These are phyloP conservation scores for Mastigias papua DNA, from an alignment of 30 jellyfish, hydroid and myxozoan species.

Conservation along the genomic window DNA sequence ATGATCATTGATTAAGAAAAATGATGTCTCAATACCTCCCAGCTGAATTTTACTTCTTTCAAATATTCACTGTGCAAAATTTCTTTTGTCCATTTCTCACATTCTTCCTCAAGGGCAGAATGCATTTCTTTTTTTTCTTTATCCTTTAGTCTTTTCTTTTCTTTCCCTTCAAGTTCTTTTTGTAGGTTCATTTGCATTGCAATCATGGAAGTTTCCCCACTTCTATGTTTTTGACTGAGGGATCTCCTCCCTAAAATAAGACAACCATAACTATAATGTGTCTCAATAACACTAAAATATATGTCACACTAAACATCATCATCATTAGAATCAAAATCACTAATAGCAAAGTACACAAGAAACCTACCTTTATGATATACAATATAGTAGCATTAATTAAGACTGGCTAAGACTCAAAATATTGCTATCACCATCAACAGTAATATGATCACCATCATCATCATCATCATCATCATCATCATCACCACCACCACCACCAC, in stretches of 20 bases:
- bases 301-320: too few relatives aligned
- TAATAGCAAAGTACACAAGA: too few relatives aligned
- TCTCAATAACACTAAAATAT: too few relatives aligned
- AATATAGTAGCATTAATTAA: too few relatives aligned
- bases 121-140: conserved; percentile 70
- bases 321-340: too few relatives aligned
- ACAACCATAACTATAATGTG: too few relatives aligned
- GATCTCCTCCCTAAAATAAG: conserved; percentile 49
- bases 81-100: conserved; percentile 75
- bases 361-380: too few relatives aligned
- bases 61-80: conserved; percentile 46
- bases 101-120: conserved; percentile 71
- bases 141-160: conserved; percentile 72
- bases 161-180: conserved; percentile 71
- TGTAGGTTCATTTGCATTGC: conserved; percentile 81
- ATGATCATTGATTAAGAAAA: not conserved
- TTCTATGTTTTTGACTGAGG: conserved; percentile 21
- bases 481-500: too few relatives aligned
- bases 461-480: too few relatives aligned
- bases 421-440: too few relatives aligned
- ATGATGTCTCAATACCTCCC: conserved; percentile 82
- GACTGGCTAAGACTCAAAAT: too few relatives aligned
- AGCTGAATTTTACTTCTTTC: conserved; percentile 56
- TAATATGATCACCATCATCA: too few relatives aligned
- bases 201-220: conserved; percentile 78